phyloP scores from a whole-genome alignment of 2,888 invertebrate species.

The Andrena trimmerana region DNA sequence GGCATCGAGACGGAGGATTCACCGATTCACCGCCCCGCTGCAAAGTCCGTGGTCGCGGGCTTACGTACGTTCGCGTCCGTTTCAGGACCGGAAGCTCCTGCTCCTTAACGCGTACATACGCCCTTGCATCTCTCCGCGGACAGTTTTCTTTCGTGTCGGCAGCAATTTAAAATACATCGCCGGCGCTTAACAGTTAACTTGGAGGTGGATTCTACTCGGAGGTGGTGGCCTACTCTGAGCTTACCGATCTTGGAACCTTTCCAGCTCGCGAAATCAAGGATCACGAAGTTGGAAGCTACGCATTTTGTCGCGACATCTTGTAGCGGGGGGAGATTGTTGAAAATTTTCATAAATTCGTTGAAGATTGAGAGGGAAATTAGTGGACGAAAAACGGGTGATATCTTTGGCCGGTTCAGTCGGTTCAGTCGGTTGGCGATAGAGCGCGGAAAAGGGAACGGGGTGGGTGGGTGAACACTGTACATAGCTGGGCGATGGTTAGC shows the following conservation, averaged over 20 bases:
- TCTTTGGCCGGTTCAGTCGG: neutral
- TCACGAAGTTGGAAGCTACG: too few relatives aligned
- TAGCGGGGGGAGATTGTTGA: too few relatives aligned
- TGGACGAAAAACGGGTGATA: neutral
- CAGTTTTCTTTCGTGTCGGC: neutral
- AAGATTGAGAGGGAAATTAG: neutral
- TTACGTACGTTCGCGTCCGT: constrained; percentile 58
- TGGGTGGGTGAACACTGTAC: neutral
- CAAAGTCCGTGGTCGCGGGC: constrained; percentile 4
- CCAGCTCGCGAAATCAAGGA: constrained; percentile 69
- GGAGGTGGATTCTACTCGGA: constrained; percentile 3
- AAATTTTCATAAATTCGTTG: too few relatives aligned
- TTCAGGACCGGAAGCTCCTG: neutral
- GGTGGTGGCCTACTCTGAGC: neutral
- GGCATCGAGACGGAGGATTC: constrained; percentile 78
- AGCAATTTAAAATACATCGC: constrained; percentile 26
- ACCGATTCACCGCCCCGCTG: constrained; percentile 36
- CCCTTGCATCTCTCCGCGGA: neutral
- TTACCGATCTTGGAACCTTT: constrained; percentile 69
- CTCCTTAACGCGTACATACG: neutral
- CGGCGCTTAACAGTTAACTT: neutral
- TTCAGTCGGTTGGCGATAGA: neutral
- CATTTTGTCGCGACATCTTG: neutral
- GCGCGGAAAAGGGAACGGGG: neutral
- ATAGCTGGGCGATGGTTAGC: constrained; percentile 30